Conservation (phyloP, 2,888 invertebrate species). For the Lasioglossum malachurum region DNA sequence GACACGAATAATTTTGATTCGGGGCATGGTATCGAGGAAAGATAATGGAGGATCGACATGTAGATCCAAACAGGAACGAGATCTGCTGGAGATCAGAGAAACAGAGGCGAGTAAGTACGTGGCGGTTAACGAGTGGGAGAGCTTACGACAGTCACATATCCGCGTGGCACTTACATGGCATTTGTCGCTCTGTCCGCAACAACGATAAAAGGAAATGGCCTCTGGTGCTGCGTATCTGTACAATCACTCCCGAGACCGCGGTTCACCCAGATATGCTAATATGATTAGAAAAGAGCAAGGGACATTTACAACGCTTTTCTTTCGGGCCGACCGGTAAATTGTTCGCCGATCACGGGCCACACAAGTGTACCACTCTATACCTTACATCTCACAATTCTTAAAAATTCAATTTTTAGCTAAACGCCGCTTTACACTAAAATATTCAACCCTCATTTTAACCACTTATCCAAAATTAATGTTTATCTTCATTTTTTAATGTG, state of each 20-base stretch:
- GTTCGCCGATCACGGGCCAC: conserved; percentile 28
- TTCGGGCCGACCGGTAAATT: conserved; percentile 42
- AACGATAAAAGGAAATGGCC: conserved; percentile 73
- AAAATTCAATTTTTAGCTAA: neutral
- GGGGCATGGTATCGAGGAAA: neutral
- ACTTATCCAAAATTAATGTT: too few relatives aligned
- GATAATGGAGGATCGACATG: neutral
- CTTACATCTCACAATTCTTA: neutral
- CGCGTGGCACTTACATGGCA: conserved; percentile 59
- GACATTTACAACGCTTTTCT: conserved; percentile 49
- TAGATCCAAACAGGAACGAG: conserved; percentile 33
- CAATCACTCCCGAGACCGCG: conserved; percentile 53
- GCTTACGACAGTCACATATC: conserved; percentile 70
- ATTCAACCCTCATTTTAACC: too few relatives aligned
- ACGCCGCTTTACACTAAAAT: neutral
- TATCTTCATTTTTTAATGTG: too few relatives aligned
- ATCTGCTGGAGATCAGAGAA: conserved; percentile 20
- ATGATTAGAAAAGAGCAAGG: conserved; percentile 60
- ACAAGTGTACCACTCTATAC: neutral
- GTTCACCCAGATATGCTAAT: conserved; percentile 60
- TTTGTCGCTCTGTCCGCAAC: conserved; percentile 59
- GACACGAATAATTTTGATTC: neutral
- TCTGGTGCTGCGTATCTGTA: conserved; percentile 56
- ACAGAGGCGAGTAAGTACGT: conserved; percentile 23
- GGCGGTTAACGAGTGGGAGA: conserved; percentile 53